Evolutionary conservation across 2,113 vertebrate genomes (phyloP).

Genomic region (Brevimyrus niger): DNA sequence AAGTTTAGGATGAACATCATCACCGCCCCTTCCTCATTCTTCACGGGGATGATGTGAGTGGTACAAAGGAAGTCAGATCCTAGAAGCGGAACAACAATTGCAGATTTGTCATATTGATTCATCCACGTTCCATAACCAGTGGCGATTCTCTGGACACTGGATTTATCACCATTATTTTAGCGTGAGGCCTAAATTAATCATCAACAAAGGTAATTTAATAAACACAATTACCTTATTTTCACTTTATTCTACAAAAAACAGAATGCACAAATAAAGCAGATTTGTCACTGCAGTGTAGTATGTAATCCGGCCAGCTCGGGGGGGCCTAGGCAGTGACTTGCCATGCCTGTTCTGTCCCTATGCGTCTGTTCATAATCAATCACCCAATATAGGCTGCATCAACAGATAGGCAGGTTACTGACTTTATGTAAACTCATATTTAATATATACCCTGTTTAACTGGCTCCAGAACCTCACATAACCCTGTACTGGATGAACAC

Average conservation of each 20-base stretch:
- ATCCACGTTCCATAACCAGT: neutral
- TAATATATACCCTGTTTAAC: neutral
- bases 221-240: neutral
- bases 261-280: neutral
- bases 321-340: neutral
- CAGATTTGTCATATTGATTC: neutral
- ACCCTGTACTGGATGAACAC: neutral
- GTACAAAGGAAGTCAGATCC: constrained; percentile 91
- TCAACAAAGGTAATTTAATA: neutral
- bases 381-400: neutral
- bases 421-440: neutral
- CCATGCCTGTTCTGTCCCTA: neutral
- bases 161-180: neutral
- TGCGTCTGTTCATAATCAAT: neutral
- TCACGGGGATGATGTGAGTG: constrained; percentile 96
- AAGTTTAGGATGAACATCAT: constrained; percentile 99
- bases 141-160: neutral
- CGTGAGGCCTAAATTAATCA: neutral
- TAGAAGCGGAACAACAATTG: constrained; percentile 38
- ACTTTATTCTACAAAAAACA: neutral
- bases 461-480: neutral
- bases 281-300: neutral
- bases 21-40: constrained; percentile 93
- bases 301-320: neutral
- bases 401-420: neutral